Conservation (phyloP, 1,140 invertebrate genomes). For the Oppia nitens region DNA sequence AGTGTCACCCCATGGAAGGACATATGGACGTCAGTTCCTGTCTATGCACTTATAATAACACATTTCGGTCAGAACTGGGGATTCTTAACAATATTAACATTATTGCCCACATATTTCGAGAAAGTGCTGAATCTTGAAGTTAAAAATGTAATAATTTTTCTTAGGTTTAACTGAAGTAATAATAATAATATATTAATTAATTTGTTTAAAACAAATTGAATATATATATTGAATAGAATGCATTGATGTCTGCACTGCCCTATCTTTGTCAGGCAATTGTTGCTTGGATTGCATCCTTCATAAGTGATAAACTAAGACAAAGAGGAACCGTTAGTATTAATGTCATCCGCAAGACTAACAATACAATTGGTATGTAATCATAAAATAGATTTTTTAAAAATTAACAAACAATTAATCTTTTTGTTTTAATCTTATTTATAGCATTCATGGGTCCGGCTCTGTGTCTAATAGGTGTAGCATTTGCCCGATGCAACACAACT, state of each 20-base stretch:
- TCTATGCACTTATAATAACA: constrained; percentile 79
- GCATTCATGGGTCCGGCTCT: constrained; percentile 42
- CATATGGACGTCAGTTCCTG: constrained; percentile 58
- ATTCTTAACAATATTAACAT: constrained; percentile 83
- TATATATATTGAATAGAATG: constrained; percentile 30
- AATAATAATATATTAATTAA: constrained; percentile 1
- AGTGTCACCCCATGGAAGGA: constrained; percentile 55
- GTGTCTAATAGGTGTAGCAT: constrained; percentile 48
- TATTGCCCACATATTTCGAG: constrained; percentile 83
- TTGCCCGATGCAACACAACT: constrained; percentile 40
- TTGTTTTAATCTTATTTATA: too few relatives aligned
- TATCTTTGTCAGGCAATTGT: constrained; percentile 36
- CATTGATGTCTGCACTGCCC: constrained; percentile 37
- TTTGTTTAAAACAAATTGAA: constrained; percentile 17
- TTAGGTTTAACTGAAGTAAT: constrained; percentile 6
- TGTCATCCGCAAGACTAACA: constrained; percentile 18
- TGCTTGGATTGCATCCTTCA: constrained; percentile 30
- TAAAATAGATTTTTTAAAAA: not conserved
- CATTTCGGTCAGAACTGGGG: constrained; percentile 83
- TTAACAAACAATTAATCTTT: constrained; percentile 1
- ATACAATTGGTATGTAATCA: constrained; percentile 18
- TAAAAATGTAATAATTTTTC: constrained; percentile 44
- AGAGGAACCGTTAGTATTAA: constrained; percentile 13
- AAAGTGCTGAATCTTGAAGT: constrained; percentile 71
- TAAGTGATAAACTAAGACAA: constrained; percentile 32